These are phyloP conservation scores for Dicycla oo DNA, from an alignment of 2,888 invertebrate genomes.

Conservation along the genomic window DNA sequence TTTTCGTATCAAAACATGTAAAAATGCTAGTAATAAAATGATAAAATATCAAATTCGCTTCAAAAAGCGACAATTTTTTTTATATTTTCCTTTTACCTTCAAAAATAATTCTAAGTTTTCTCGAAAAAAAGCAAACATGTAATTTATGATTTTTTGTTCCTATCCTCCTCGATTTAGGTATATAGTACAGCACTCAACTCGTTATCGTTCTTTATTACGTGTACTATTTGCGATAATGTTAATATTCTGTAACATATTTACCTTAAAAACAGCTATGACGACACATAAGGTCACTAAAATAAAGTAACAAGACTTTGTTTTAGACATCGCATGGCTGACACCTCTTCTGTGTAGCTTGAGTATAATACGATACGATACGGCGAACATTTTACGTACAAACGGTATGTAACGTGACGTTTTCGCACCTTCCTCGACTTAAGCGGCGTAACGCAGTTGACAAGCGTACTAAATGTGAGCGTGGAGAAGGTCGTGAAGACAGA, in stretches of 20 bases:
- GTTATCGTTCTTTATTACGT: background rate
- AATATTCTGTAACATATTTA: background rate
- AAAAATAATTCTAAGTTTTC: too few relatives aligned
- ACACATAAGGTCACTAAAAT: slow-evolving; percentile 18
- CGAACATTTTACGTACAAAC: slow-evolving; percentile 24
- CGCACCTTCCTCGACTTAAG: slow-evolving; percentile 39
- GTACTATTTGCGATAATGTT: background rate
- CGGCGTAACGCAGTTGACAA: slow-evolving; percentile 57
- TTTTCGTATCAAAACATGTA: too few relatives aligned
- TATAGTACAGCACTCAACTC: background rate
- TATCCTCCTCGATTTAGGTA: too few relatives aligned
- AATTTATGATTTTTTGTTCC: too few relatives aligned
- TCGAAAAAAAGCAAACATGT: too few relatives aligned
- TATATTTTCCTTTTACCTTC: too few relatives aligned
- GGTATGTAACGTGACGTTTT: slow-evolving; percentile 45
- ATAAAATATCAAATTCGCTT: too few relatives aligned
- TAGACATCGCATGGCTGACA: slow-evolving; percentile 13
- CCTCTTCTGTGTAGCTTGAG: slow-evolving; percentile 13
- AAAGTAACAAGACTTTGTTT: slow-evolving; percentile 15
- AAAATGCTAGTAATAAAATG: too few relatives aligned
- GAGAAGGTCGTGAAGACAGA: slow-evolving; percentile 42
- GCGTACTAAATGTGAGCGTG: slow-evolving; percentile 62
- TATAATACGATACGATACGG: slow-evolving; percentile 24
- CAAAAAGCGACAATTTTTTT: too few relatives aligned
- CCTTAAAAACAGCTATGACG: background rate